phyloP scores from a whole-genome alignment of 2,888 invertebrate genomes.

The Yponomeuta evonymella region DNA sequence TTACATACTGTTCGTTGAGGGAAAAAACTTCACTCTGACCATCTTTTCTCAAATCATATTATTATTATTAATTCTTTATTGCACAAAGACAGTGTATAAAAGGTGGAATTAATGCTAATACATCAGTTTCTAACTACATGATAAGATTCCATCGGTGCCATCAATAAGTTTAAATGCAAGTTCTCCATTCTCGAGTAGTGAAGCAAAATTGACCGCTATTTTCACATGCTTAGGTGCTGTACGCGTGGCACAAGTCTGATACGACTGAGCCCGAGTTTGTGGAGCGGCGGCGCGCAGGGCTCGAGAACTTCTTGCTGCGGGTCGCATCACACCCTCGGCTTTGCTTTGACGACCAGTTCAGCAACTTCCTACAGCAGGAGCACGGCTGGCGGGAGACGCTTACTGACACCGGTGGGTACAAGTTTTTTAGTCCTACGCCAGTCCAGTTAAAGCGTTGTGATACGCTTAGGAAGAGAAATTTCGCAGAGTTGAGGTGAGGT shows the following conservation, averaged over 20 bases:
- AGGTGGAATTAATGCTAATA: no score
- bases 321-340: conserved; percentile 85
- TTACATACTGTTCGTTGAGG: no score
- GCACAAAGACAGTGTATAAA: no score
- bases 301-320: conserved; percentile 87
- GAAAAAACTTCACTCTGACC: no score
- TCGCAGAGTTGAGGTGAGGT: no score
- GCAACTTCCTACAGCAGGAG: conserved; percentile 86
- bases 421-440: no score
- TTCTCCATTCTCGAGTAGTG: background rate
- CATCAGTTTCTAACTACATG: no score
- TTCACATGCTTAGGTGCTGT: conserved; percentile 67
- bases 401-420: conserved; percentile 79
- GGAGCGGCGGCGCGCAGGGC: conserved; percentile 86
- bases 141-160: no score
- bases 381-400: conserved; percentile 87
- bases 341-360: conserved; percentile 84
- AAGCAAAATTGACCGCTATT: conserved; percentile 12
- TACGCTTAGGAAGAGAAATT: no score
- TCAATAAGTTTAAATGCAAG: background rate
- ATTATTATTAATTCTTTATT: no score
- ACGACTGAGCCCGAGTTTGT: conserved; percentile 90
- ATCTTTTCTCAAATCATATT: no score
- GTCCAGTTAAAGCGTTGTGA: no score
- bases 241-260: conserved; percentile 88